These are phyloP conservation scores for Ferrisia virgata DNA, from an alignment of 2,888 invertebrate species.

Conservation along the genomic window DNA sequence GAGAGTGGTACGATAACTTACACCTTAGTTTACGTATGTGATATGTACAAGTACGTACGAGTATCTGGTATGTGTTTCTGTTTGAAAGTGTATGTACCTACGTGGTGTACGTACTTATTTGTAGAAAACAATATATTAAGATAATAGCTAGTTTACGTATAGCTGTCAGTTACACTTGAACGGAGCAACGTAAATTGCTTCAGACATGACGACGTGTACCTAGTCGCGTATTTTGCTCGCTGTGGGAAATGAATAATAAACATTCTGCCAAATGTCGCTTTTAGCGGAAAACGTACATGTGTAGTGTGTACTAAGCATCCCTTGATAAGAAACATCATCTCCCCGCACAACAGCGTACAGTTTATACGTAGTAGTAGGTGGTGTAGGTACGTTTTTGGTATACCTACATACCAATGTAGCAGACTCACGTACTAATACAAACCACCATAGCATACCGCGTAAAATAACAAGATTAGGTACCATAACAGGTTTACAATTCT, in stretches of 20 bases:
- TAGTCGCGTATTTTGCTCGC: background rate
- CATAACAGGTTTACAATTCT: constrained; percentile 11
- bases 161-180: constrained; percentile 10
- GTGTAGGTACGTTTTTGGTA: too few relatives aligned
- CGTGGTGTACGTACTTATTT: background rate
- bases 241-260: constrained; percentile 11
- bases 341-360: background rate
- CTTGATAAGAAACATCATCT: background rate
- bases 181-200: background rate
- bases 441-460: background rate
- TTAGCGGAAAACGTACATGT: constrained; percentile 2
- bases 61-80: too few relatives aligned
- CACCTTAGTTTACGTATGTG: background rate
- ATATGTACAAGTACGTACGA: background rate
- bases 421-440: too few relatives aligned
- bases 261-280: constrained; percentile 9
- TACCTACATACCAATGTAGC: background rate
- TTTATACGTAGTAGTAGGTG: too few relatives aligned
- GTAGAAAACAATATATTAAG: background rate
- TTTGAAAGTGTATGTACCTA: too few relatives aligned
- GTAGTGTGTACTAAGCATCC: background rate
- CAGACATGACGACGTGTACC: background rate
- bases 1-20: background rate
- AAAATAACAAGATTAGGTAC: background rate
- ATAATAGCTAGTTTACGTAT: constrained; percentile 15